Base-by-base conservation (phyloP, 2,113 vertebrate genomes). In the Brienomyrus brachyistius region DNA sequence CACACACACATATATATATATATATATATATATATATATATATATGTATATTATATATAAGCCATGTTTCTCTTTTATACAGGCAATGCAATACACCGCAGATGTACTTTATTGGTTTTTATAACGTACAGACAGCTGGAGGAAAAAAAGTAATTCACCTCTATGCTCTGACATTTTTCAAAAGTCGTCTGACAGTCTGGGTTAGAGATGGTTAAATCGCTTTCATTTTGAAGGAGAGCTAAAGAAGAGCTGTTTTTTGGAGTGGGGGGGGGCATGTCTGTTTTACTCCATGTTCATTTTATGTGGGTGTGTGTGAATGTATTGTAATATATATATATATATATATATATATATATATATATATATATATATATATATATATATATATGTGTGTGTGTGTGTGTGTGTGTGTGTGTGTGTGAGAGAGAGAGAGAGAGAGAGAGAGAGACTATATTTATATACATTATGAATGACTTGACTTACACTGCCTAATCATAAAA, bases 141-240 rank as follows among this genome's bases (percentile, higher is more conserved):
- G 87, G n/a, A 66, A 77, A 70, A 86, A 87, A 89, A 62, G 84
- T 88, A 89, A 87, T 89, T 91, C 90, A 87, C 88, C 88, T 91
- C 66, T 27, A 48, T 89, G 84, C 83, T 82, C 84, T 91, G 88
- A 89, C 88, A 91, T 89, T 91, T 89, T 89, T 89, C 84, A 91
- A 83, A 54, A 54, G 62, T 74, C 88, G 84, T 89, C n/a, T 87
- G 85, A 87, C 90, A 91, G 88, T 40, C 88, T 62, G 66, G 85
- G 50, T 91, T 87, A 87, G 85, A 77, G 84, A 89, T 59, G 56
- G 88, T 77, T 74, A 88, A 91, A 89, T 45, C 43, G 13, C 88
- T 88, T 83, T 86, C 89, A 66, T 90, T 91, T 86, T 89, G 91
- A 91, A 91, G 62, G 88, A 66, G 62, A 89, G 86, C 85, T 88